Evolutionary conservation across 2,888 invertebrate genomes (phyloP).

Genomic region (Agonopterix arenella): DNA sequence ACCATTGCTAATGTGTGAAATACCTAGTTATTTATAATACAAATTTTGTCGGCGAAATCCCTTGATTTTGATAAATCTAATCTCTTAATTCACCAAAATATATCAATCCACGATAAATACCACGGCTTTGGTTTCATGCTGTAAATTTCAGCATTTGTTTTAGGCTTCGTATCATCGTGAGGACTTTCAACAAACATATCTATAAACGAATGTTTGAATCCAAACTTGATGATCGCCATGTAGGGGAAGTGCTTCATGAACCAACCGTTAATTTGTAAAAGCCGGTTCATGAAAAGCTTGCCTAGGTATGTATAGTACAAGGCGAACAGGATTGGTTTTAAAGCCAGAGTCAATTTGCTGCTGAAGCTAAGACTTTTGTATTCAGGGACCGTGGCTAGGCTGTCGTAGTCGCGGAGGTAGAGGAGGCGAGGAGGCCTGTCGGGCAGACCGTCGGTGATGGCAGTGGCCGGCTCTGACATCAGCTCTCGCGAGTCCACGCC

Average conservation of each 20-base stretch:
- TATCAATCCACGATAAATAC: constrained; percentile 30
- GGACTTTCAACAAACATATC: constrained; percentile 71
- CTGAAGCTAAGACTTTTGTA: constrained; percentile 52
- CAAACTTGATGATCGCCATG: constrained; percentile 81
- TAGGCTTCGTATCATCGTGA: constrained; percentile 40
- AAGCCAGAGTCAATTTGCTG: constrained; percentile 39
- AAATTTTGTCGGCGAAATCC: no score
- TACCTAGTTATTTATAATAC: no score
- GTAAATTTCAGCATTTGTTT: constrained; percentile 45
- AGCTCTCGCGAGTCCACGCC: constrained; percentile 27
- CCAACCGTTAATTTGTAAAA: no score
- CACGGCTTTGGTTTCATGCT: constrained; percentile 22
- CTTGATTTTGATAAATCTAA: no score
- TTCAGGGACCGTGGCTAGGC: constrained; percentile 50
- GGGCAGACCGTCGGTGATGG: constrained; percentile 35
- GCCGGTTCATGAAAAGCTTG: no score
- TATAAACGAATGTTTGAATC: constrained; percentile 77
- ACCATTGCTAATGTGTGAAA: no score
- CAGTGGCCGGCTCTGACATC: no score
- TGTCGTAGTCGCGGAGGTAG: constrained; percentile 56
- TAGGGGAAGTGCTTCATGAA: constrained; percentile 82
- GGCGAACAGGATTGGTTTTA: constrained; percentile 21
- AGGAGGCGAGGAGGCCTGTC: constrained; percentile 33
- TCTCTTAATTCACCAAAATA: constrained; percentile 31
- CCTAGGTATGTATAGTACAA: constrained; percentile 69